phyloP scores from a whole-genome alignment of 2,888 invertebrate species.

The Drosophila infuscata region DNA sequence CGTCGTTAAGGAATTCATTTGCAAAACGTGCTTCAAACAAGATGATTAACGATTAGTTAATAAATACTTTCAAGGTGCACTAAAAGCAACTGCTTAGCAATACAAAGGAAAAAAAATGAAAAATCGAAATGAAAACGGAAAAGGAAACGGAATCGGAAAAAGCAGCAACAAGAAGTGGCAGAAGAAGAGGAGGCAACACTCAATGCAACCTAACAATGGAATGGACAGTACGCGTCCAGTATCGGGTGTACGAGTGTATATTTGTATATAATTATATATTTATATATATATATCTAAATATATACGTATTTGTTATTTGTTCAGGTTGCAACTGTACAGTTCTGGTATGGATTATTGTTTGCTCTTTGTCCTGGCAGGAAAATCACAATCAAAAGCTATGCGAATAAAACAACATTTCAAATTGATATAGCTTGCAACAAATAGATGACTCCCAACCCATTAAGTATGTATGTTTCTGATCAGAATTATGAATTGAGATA shows the following conservation, averaged over 20 bases:
- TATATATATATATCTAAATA: not conserved
- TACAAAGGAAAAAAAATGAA: constrained; percentile 32
- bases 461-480: not conserved
- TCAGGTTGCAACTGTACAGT: constrained; percentile 11
- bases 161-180: constrained; percentile 30
- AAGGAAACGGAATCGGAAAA: not conserved
- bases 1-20: not conserved
- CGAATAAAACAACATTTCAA: constrained; percentile 3
- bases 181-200: constrained; percentile 43
- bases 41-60: constrained; percentile 21
- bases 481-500: not conserved
- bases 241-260: constrained; percentile 16
- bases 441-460: not conserved
- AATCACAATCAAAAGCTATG: constrained; percentile 62
- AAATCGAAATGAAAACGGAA: constrained; percentile 17
- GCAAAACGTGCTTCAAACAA: constrained; percentile 45
- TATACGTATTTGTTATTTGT: constrained; percentile 17
- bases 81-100: constrained; percentile 59
- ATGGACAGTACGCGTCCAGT: constrained; percentile 38
- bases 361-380: constrained; percentile 22
- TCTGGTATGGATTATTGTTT: constrained; percentile 26
- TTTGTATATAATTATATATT: not conserved
- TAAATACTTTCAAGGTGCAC: constrained; percentile 55
- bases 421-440: not conserved
- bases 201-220: constrained; percentile 34